Evolutionary conservation across 1,140 invertebrate species (phyloP), one percentile per base, ranked within the genome.

Genomic region (Dendroctonus ponderosae): DNA sequence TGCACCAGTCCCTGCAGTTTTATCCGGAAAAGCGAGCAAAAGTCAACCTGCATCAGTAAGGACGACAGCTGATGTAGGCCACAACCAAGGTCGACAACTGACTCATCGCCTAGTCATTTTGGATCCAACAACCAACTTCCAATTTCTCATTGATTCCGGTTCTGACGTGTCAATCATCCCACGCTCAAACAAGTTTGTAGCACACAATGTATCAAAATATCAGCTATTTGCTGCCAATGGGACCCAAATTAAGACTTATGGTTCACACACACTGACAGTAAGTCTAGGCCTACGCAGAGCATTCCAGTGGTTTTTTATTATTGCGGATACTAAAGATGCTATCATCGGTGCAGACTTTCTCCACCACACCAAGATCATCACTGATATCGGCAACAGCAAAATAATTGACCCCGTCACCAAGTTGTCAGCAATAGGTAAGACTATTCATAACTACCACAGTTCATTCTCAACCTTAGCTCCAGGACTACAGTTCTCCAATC

Each of bases 271-370:
- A 6, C 5, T 70, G 6, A 54, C 40, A 9, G 9, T 70, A 8
- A 54, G 66, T 14, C 59, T 71, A 7, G 68, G 68, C 12, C 62
- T 71, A 6, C 42, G 62, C 8, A 37, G 68, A 39, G 5, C 11
- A 9, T 63, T 71, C 62, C 15, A 38, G 43, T 71, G 67, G 68
- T 8, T 42, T 5, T 71, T 70, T 51, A 49, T 63, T 12, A 54
- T 71, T 39, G 70, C 63, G 15, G 64, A 70, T n/a, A 49, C 54
- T 7, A 49, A 51, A 3, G 12, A 26, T 6, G 61, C 68, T 40
- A 71, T 71, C 6, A 62, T 71, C 12, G 71, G 71, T n/a, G 68
- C 71, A 4, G 71, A 72, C 38, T 62, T 62, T 4, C 39, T 62
- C 7, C 11, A 12, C 26, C 60, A 62, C 39, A 9, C 8, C 41